Percentiles rank a stretch among this genome's conserved stretches.
Evolutionary conservation across 2,888 invertebrate species (phyloP).

Genomic region (Cyclophora albipunctata): DNA sequence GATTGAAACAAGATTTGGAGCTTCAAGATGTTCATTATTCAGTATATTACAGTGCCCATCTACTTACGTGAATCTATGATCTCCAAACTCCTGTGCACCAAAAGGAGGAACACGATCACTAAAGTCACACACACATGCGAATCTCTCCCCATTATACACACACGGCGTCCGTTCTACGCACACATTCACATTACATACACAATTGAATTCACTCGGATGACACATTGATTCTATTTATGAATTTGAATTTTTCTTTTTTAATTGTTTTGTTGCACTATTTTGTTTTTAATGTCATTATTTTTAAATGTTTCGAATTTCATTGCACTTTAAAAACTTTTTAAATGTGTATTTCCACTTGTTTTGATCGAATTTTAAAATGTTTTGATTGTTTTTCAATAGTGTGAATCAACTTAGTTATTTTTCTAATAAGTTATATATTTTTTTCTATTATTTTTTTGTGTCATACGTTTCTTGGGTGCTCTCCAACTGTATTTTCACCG

Average conservation of each 20-base stretch:
- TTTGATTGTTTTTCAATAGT: too few relatives aligned
- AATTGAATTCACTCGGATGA: slow-evolving; percentile 6
- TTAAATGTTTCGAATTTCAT: slow-evolving; percentile 1
- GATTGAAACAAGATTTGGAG: too few relatives aligned
- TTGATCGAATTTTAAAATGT: too few relatives aligned
- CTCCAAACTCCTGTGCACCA: slow-evolving; percentile 52
- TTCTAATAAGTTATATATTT: too few relatives aligned
- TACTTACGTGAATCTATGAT: slow-evolving; percentile 62
- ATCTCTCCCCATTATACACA: slow-evolving; percentile 45
- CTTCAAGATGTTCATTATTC: too few relatives aligned
- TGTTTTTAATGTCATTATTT: not conserved
- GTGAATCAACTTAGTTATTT: too few relatives aligned
- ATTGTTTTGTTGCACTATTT: slow-evolving; percentile 8
- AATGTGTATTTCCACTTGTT: too few relatives aligned
- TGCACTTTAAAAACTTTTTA: not conserved
- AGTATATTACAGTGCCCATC: not conserved
- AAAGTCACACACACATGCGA: slow-evolving; percentile 38
- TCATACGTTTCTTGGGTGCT: slow-evolving; percentile 6
- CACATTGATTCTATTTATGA: slow-evolving; percentile 44
- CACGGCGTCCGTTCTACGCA: slow-evolving; percentile 31
- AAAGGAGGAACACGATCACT: slow-evolving; percentile 38
- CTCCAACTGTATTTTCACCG: slow-evolving; percentile 9
- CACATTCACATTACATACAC: slow-evolving; percentile 27
- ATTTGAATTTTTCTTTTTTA: slow-evolving; percentile 11
- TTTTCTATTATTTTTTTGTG: too few relatives aligned